A percentile compares a stretch with the other conserved stretches of the same genome.
These are phyloP conservation scores for Aphelocoma coerulescens DNA, from an alignment of 2,113 vertebrate genomes.

Conservation along the genomic window DNA sequence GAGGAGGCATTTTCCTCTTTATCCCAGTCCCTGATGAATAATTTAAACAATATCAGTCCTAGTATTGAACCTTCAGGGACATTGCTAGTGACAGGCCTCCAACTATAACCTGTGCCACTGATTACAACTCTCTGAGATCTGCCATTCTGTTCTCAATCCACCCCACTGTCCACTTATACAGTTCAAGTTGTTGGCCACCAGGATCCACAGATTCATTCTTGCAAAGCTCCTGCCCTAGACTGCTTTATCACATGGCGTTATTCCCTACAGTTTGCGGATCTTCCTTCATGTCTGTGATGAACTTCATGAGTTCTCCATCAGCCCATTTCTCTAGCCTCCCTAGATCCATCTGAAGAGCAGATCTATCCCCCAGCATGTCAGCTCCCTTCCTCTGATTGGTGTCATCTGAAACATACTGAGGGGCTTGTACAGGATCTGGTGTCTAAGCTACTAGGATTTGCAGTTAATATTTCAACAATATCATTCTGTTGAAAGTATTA, in stretches of 20 bases:
- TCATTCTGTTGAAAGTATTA: neutral
- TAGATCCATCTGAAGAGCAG: neutral
- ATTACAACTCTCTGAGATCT: neutral
- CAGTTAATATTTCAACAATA: neutral
- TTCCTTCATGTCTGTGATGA: neutral
- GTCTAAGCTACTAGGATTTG: neutral
- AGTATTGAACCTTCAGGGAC: neutral
- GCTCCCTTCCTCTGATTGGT: neutral
- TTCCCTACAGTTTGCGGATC: neutral
- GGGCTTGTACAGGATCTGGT: neutral
- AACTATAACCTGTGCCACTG: neutral
- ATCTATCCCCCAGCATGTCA: neutral
- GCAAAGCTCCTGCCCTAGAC: neutral
- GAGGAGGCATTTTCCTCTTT: neutral
- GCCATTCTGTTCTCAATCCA: neutral
- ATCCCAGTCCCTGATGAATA: neutral
- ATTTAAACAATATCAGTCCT: accelerated
- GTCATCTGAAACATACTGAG: neutral
- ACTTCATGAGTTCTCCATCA: neutral
- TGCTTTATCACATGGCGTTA: neutral
- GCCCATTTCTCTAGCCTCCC: neutral
- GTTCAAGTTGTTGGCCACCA: neutral
- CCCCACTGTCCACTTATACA: neutral
- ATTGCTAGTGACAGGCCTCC: neutral
- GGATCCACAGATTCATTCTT: neutral